These are phyloP conservation scores for Eristalis intricaria DNA, from an alignment of 2,888 invertebrate genomes.

Conservation along the genomic window DNA sequence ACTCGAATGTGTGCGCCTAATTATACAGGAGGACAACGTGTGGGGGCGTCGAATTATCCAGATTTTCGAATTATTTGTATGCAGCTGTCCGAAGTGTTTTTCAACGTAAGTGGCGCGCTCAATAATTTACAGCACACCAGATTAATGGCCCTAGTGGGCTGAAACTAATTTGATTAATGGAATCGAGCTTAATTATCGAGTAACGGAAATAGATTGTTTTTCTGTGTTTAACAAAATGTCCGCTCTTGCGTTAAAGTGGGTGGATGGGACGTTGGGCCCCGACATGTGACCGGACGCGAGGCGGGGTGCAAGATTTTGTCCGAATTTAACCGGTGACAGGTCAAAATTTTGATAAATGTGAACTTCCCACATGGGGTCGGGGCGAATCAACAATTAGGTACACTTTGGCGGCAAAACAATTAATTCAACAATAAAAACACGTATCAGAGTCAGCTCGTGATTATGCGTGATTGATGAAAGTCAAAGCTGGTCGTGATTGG, in stretches of 20 bases:
- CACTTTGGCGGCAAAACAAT: background rate
- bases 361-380: constrained; percentile 13
- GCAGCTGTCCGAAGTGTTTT: background rate
- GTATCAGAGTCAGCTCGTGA: constrained; percentile 11
- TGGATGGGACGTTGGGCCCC: background rate
- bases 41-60: constrained; percentile 12
- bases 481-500: background rate
- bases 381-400: constrained; percentile 44
- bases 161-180: constrained; percentile 61
- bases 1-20: constrained; percentile 5
- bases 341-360: constrained; percentile 49
- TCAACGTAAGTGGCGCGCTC: constrained; percentile 21
- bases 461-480: constrained; percentile 50
- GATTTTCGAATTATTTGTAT: constrained; percentile 20
- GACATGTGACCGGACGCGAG: background rate
- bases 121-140: constrained; percentile 50
- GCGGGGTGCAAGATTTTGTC: constrained; percentile 4
- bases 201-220: constrained; percentile 38
- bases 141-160: background rate
- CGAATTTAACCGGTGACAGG: constrained; percentile 51
- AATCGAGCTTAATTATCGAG: constrained; percentile 41
- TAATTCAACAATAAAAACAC: constrained; percentile 24
- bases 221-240: background rate
- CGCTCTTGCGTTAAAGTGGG: background rate
- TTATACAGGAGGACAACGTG: constrained; percentile 15